A percentile compares a stretch with the other conserved stretches of the same genome.
Conservation (phyloP, 1,140 invertebrate species). For the Caenorhabditis tropicalis region DNA sequence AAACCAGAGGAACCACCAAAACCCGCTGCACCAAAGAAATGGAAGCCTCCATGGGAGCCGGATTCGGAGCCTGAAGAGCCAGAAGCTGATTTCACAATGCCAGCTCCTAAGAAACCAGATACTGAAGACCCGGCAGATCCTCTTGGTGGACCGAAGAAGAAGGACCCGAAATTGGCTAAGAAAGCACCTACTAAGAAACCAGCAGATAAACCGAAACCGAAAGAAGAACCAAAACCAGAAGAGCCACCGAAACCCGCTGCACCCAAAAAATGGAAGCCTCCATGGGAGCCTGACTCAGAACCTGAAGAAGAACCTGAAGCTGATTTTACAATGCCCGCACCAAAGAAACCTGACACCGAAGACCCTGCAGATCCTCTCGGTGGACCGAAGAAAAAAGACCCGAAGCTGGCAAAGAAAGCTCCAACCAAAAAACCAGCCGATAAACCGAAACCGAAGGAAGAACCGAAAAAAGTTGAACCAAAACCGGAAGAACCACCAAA, state of each 20-base stretch:
- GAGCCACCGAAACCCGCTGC: neutral
- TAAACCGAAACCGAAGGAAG: neutral
- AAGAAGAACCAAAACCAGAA: neutral
- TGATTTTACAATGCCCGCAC: neutral
- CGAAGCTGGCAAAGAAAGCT: slow-evolving; percentile 2
- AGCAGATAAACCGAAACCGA: neutral
- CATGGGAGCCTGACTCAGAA: slow-evolving; percentile 3
- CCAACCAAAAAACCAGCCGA: neutral
- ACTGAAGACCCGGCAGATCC: slow-evolving; percentile 1
- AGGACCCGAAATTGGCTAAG: neutral
- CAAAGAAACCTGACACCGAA: slow-evolving; percentile 1
- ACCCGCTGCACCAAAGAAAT: neutral
- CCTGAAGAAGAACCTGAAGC: neutral
- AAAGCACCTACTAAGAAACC: neutral
- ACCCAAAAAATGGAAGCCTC: slow-evolving; percentile 11
- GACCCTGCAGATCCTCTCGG: neutral
- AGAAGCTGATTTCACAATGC: neutral
- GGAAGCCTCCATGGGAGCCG: slow-evolving; percentile 6
- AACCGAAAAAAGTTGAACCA: neutral
- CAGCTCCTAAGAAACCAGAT: neutral
- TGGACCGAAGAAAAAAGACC: neutral
- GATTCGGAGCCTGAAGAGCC: neutral
- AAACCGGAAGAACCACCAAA: neutral
- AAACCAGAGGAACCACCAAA: neutral
- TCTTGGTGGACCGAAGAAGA: neutral